Percentiles rank a stretch among this genome's conserved stretches.
These are phyloP conservation scores for Myotis davidii DNA, from an alignment of 2,113 vertebrate species.

Conservation along the genomic window DNA sequence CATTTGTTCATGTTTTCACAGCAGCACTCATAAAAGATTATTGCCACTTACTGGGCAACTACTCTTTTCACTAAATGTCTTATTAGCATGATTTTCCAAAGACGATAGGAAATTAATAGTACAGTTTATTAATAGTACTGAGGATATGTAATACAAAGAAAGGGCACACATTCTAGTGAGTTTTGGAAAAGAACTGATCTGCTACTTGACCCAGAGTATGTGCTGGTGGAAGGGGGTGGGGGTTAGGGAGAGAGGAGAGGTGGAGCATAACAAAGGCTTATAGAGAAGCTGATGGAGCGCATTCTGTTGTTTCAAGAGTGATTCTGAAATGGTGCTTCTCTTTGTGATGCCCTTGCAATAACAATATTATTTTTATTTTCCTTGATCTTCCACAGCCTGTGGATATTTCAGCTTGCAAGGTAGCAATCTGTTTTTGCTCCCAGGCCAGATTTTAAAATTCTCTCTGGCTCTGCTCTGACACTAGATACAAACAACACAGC, in stretches of 20 bases:
- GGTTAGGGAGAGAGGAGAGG: no score
- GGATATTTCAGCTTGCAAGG: constrained; percentile 49
- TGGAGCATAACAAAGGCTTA: not conserved
- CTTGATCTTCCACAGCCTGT: constrained; percentile 58
- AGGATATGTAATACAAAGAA: constrained; percentile 46
- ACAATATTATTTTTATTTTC: constrained; percentile 64
- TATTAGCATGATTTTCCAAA: constrained; percentile 73
- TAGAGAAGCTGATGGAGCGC: not conserved
- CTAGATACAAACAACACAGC: not conserved
- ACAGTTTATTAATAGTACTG: constrained; percentile 50
- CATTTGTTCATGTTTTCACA: constrained; percentile 76
- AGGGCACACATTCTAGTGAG: constrained; percentile 29
- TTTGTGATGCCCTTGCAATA: constrained; percentile 56
- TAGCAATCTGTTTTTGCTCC: constrained; percentile 57
- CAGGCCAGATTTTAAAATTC: constrained; percentile 49
- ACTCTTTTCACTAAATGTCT: constrained; percentile 67
- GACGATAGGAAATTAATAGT: constrained; percentile 67
- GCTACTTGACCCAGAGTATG: constrained; percentile 32
- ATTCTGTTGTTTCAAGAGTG: constrained; percentile 52
- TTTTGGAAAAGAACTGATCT: constrained; percentile 32
- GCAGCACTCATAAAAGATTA: constrained; percentile 61
- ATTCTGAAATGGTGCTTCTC: constrained; percentile 51
- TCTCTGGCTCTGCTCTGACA: constrained; percentile 18
- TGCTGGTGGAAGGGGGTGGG: not conserved
- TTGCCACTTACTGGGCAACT: constrained; percentile 58